A percentile compares a stretch with the other conserved stretches of the same genome.
Evolutionary conservation across 1,140 invertebrate genomes (phyloP).

Genomic region (Teleogryllus occipitalis): DNA sequence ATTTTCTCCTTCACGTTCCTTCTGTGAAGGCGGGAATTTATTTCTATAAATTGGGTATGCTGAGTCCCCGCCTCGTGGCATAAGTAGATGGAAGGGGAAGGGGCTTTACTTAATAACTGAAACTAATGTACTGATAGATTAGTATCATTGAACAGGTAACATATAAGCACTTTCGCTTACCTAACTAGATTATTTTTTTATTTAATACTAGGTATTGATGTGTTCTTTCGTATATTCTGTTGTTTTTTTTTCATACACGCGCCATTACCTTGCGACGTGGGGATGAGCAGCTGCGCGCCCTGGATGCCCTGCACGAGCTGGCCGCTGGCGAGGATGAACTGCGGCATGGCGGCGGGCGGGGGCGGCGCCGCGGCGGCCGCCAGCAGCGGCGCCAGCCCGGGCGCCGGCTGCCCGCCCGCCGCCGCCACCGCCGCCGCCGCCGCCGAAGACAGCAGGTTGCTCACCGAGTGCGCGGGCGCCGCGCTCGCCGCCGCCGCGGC

Average conservation of each 20-base stretch:
- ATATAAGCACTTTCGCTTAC: too few species aligned
- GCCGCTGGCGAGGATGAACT: conserved; percentile 82
- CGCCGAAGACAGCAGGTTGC: conserved; percentile 7
- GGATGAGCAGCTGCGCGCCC: conserved; percentile 86
- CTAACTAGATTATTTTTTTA: too few species aligned
- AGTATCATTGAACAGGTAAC: too few species aligned
- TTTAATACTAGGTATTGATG: background rate
- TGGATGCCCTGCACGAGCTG: conserved; percentile 86
- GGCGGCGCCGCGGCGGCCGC: conserved; percentile 52
- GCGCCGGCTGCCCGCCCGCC: conserved; percentile 38
- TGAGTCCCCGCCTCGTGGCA: too few species aligned
- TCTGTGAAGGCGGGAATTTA: too few species aligned
- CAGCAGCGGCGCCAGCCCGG: conserved; percentile 43
- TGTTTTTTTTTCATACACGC: background rate
- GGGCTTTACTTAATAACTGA: too few species aligned
- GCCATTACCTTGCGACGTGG: conserved; percentile 77
- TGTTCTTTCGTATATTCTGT: background rate
- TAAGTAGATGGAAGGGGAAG: too few species aligned
- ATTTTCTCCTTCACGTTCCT: too few species aligned
- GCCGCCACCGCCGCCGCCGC: conserved; percentile 34
- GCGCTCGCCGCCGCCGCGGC: background rate
- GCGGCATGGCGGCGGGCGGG: conserved; percentile 71
- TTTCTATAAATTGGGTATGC: too few species aligned
- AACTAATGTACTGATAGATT: too few species aligned
- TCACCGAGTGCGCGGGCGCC: conserved; percentile 13